Conservation (phyloP, 1,140 invertebrate species). For the Lamellibrachia luymesi region DNA sequence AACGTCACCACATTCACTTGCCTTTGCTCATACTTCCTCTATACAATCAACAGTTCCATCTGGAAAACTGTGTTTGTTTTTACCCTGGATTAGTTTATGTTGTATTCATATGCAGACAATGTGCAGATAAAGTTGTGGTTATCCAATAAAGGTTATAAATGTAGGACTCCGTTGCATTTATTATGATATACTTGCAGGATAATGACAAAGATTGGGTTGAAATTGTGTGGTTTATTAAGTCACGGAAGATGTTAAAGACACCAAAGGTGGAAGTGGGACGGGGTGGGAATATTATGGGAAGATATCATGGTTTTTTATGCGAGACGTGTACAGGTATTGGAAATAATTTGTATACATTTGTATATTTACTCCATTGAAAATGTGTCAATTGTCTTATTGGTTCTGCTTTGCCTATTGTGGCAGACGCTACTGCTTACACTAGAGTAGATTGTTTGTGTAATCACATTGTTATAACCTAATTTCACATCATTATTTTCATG, state of each 20-base stretch:
- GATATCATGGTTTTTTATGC: neutral
- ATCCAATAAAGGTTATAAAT: neutral
- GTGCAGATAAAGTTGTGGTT: neutral
- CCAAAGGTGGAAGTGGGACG: neutral
- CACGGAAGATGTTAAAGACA: neutral
- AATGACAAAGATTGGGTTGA: neutral
- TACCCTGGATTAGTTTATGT: neutral
- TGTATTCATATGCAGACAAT: neutral
- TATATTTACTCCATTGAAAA: neutral
- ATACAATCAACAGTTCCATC: neutral
- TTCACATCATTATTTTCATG: neutral
- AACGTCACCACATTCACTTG: neutral
- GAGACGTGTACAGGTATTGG: neutral
- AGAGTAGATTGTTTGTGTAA: neutral
- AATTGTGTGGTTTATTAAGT: neutral
- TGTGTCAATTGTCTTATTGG: neutral
- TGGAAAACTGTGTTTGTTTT: neutral
- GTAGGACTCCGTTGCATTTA: neutral
- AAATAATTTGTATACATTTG: neutral
- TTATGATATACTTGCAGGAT: neutral
- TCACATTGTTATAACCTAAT: neutral
- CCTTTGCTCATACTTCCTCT: too few relatives aligned
- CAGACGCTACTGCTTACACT: neutral
- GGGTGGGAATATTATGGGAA: neutral
- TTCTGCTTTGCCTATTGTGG: neutral